phyloP scores from a whole-genome alignment of 2,888 invertebrate species.

The Diaphora mendica region DNA sequence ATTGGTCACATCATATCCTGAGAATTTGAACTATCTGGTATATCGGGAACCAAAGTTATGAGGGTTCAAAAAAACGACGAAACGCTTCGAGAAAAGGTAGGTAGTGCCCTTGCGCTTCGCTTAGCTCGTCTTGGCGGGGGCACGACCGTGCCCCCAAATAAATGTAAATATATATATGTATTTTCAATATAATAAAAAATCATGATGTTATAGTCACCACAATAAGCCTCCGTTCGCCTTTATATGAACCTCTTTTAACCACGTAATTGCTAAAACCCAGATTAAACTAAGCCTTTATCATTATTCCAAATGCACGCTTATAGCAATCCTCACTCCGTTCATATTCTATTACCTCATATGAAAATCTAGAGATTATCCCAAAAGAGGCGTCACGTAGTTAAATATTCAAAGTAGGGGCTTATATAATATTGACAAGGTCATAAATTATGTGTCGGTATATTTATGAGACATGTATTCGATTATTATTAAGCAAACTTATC shows the following conservation, averaged over 20 bases:
- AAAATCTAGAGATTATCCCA: conserved; percentile 37
- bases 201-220: not conserved
- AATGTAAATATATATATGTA: too few species aligned
- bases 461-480: not conserved
- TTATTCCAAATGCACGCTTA: conserved; percentile 18
- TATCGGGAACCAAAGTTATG: too few species aligned
- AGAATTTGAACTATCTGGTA: too few species aligned
- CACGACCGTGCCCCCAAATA: too few species aligned
- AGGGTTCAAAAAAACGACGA: too few species aligned
- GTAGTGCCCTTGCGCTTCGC: too few species aligned
- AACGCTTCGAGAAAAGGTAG: too few species aligned
- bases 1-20: too few species aligned
- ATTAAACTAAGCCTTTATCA: conserved; percentile 4
- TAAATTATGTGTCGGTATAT: conserved; percentile 6
- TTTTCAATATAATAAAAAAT: not conserved
- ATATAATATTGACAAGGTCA: conserved; percentile 15
- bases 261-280: not conserved
- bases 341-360: conserved; percentile 38
- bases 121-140: too few species aligned
- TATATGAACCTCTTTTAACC: not conserved
- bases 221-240: not conserved
- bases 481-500: not conserved
- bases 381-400: conserved; percentile 28
- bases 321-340: conserved; percentile 21
- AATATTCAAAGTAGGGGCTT: conserved; percentile 35